Evolutionary conservation across 1,140 invertebrate species (phyloP), one percentile per base, ranked within the genome.

Genomic region (Drosophila aff.): DNA sequence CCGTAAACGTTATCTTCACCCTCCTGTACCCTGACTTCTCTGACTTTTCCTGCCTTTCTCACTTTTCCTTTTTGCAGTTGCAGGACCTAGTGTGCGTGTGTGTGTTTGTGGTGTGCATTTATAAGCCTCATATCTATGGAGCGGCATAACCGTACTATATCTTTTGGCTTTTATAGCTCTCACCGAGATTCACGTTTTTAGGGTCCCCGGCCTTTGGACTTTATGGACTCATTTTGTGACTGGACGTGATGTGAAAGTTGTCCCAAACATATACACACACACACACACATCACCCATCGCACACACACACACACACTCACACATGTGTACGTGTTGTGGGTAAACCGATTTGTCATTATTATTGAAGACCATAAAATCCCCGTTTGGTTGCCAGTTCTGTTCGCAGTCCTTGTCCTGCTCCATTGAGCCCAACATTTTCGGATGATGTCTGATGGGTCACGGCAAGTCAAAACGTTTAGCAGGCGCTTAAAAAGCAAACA

Each of bases 301-400:
- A 57, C 36, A 44, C 36, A 49, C 36, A 44, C 36, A 49, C 36
- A 44, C 44, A 28, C 23, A 46, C 31, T 47, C 16, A 41, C 26
- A 38, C 26, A 26, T 16, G 15, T 33, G 58, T 40, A 59, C 41
- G 49, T 57, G 68, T 33, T 59, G 49, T 57, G 77, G 50, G 61
- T 53, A 78, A 84, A 89, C 81, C 84, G 84, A 89, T 89, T 89
- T 89, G 84, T 89, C 85, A 89, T 89, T 89, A 87, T 89, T 89
- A 87, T 87, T 87, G 83, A 76, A 81, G 84, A 89, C 76, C 67
- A 79, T 58, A 79, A 55, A 79, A 55, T 62, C 43, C 76, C 65
- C 57, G 63, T 38, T 55, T 26, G 33, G 8, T 7, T 55, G 8
- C 8, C 11, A 7, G 28, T 21, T n/a, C 49, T 13, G 3, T 8